A percentile compares a stretch with the other conserved stretches of the same genome.
Conservation (phyloP, 2,888 invertebrate species). For the Atethmia centrago region DNA sequence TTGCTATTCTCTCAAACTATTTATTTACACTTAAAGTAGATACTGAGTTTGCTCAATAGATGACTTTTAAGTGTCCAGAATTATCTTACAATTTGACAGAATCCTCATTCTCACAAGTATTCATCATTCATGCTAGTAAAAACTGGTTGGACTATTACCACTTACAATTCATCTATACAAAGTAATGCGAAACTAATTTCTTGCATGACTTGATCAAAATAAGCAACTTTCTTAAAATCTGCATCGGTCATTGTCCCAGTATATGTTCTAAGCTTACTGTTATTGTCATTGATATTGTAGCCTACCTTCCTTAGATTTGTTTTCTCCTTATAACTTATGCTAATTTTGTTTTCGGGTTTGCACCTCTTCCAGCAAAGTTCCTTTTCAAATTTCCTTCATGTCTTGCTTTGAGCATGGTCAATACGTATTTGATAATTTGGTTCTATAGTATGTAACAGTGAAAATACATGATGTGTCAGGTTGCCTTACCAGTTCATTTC, state of each 20-base stretch:
- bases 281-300: no score
- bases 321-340: no score
- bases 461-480: no score
- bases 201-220: constrained; percentile 44
- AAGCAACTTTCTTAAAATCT: constrained; percentile 37
- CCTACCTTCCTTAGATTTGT: neutral
- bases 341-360: no score
- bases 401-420: no score
- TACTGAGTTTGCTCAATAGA: neutral
- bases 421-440: no score
- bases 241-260: neutral
- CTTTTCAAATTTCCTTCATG: no score
- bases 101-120: no score
- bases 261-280: neutral
- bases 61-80: neutral
- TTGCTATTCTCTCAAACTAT: neutral
- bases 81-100: neutral
- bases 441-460: no score
- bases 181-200: constrained; percentile 34
- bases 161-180: constrained; percentile 22
- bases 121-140: neutral
- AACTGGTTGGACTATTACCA: neutral
- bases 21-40: neutral
- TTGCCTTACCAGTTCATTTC: no score
- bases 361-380: no score